phyloP scores from a whole-genome alignment of 2,113 vertebrate genomes.

The Pseudopipra pipra region DNA sequence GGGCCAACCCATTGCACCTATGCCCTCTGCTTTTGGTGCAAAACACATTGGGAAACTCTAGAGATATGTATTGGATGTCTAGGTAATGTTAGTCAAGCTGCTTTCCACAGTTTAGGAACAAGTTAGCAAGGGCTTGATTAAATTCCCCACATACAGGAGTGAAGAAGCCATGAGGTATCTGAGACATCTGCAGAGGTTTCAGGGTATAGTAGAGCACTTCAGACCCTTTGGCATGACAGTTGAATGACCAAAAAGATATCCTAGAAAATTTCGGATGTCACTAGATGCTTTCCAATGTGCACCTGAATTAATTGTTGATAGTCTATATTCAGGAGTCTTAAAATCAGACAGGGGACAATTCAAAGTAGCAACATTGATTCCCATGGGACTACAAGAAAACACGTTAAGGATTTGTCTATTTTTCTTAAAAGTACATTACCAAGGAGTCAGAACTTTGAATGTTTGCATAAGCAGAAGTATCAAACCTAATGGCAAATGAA shows the following conservation, averaged over 20 bases:
- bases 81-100: neutral
- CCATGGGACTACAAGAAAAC: neutral
- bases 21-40: neutral
- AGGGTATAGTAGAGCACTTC: neutral
- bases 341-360: neutral
- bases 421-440: neutral
- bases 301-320: neutral
- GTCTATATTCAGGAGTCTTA: fast-evolving
- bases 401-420: neutral
- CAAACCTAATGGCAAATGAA: neutral
- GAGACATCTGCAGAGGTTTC: neutral
- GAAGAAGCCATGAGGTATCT: neutral
- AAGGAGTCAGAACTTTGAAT: neutral
- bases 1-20: neutral
- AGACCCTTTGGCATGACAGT: neutral
- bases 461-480: neutral
- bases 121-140: neutral
- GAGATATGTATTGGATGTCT: no score
- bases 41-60: neutral
- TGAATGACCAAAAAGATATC: neutral
- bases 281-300: neutral
- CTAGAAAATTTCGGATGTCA: neutral
- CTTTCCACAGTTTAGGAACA: neutral
- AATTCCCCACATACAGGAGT: neutral
- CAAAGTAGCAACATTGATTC: neutral